Evolutionary conservation across 2,113 vertebrate species (phyloP).

Genomic region (Pterocles gutturalis): DNA sequence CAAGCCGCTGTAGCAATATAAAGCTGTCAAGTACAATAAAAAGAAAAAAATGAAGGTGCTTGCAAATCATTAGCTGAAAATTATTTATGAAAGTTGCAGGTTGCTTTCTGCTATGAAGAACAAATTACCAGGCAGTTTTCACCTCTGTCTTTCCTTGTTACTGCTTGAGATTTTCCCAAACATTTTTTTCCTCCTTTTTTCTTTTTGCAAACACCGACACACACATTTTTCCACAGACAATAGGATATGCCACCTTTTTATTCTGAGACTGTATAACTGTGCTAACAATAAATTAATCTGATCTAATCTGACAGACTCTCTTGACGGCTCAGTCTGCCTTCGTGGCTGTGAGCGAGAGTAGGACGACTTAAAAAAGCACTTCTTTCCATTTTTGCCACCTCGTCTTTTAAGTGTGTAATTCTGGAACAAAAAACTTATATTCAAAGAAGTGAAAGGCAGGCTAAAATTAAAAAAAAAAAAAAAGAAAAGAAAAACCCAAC

Average conservation of each 20-base stretch:
- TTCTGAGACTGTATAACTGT: background rate
- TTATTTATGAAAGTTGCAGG: constrained; percentile 49
- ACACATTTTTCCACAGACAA: background rate
- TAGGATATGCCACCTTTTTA: background rate
- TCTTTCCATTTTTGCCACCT: background rate
- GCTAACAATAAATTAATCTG: background rate
- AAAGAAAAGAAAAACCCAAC: background rate
- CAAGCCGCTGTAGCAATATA: constrained; percentile 14
- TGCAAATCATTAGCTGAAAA: constrained; percentile 52
- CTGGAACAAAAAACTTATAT: background rate
- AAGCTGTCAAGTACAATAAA: constrained; percentile 61
- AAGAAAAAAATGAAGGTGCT: constrained; percentile 7
- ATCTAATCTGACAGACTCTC: background rate
- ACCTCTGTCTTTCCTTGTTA: background rate
- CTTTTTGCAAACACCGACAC: background rate
- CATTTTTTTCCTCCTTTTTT: background rate
- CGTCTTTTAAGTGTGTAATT: background rate
- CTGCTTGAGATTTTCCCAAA: background rate
- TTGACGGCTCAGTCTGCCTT: background rate
- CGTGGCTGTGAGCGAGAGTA: fast-evolving
- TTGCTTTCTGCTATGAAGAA: background rate
- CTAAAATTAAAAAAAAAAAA: background rate
- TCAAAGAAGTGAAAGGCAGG: background rate
- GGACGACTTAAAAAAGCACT: background rate
- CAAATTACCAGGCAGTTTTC: constrained; percentile 14